Evolutionary conservation across 2,888 invertebrate genomes (phyloP).

Genomic region (Chrysina gloriosa): DNA sequence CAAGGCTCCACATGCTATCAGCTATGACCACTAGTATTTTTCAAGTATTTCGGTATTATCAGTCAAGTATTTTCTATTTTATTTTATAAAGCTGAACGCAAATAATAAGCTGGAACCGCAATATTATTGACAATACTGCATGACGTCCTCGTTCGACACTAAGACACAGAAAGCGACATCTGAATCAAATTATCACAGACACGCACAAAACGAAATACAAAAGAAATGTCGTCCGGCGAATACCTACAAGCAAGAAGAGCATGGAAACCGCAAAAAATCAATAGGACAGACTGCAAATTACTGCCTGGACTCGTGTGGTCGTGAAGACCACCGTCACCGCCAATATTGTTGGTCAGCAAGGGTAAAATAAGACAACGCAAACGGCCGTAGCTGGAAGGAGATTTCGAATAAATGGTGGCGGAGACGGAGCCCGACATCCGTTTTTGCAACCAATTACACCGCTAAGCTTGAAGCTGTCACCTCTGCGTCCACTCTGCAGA

Average conservation of each 20-base stretch:
- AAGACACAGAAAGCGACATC: conserved; percentile 28
- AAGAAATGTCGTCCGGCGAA: conserved; percentile 13
- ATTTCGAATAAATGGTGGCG: conserved; percentile 49
- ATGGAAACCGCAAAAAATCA: conserved; percentile 35
- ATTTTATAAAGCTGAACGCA: no score
- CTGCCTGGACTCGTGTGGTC: conserved; percentile 23
- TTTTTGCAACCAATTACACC: conserved; percentile 48
- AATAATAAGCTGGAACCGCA: neutral
- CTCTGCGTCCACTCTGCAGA: conserved; percentile 43
- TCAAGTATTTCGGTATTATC: no score
- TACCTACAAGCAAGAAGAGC: conserved; percentile 19
- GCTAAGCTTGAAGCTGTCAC: conserved; percentile 47
- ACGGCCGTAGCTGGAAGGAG: conserved; percentile 41
- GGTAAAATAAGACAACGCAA: conserved; percentile 19
- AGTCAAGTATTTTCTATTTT: no score
- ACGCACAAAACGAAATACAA: conserved; percentile 33
- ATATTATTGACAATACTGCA: conserved; percentile 1
- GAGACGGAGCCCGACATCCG: conserved; percentile 49
- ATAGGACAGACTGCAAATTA: conserved; percentile 40
- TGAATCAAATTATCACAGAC: conserved; percentile 31
- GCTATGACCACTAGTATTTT: no score
- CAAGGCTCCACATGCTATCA: no score
- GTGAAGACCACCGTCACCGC: conserved; percentile 33
- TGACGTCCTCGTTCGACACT: conserved; percentile 10
- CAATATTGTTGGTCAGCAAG: conserved; percentile 36